Conservation (phyloP, 1,140 invertebrate species). For the Dreissena rostriformis region DNA sequence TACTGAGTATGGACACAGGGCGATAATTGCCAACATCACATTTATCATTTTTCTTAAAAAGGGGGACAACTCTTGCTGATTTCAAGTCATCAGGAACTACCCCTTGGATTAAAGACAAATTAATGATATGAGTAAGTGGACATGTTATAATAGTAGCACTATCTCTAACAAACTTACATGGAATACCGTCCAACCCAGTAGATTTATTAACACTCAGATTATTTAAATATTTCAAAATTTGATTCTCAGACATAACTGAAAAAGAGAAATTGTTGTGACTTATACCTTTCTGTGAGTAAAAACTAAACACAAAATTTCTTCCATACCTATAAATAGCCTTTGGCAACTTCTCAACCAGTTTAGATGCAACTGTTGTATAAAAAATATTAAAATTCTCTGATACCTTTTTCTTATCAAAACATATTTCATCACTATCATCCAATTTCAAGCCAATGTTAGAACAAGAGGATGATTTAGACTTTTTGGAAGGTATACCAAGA, state of each 20-base stretch:
- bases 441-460: constrained; percentile 34
- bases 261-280: too few relatives aligned
- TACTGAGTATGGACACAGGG: constrained; percentile 38
- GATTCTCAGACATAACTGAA: neutral
- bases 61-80: constrained; percentile 30
- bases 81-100: constrained; percentile 48
- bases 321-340: constrained; percentile 8
- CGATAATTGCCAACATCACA: constrained; percentile 38
- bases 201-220: constrained; percentile 1
- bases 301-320: neutral
- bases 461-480: constrained; percentile 21
- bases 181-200: neutral
- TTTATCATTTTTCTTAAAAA: constrained; percentile 50
- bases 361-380: constrained; percentile 5
- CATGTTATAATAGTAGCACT: neutral
- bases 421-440: constrained; percentile 19
- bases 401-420: constrained; percentile 32
- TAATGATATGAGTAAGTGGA: constrained; percentile 17
- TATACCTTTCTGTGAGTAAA: too few relatives aligned
- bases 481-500: constrained; percentile 27
- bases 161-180: neutral
- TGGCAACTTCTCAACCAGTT: constrained; percentile 22
- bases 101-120: constrained; percentile 13
- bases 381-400: constrained; percentile 33
- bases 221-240: neutral